These are phyloP conservation scores for Notothenia coriiceps DNA, from an alignment of 2,113 vertebrate genomes.

Conservation along the genomic window DNA sequence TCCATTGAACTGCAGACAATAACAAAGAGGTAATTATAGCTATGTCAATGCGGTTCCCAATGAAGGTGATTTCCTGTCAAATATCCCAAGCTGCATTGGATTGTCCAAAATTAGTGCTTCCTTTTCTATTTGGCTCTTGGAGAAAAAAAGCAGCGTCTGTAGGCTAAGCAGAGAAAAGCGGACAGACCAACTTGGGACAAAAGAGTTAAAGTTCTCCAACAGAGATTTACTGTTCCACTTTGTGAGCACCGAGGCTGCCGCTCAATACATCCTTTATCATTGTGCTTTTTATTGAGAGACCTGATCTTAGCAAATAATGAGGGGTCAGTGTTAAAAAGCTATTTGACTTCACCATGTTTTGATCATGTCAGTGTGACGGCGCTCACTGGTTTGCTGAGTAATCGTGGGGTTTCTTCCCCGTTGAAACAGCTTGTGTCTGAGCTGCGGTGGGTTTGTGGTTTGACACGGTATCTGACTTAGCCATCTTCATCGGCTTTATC, in stretches of 20 bases:
- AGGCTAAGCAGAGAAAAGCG: constrained; percentile 64
- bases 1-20: constrained; percentile 32
- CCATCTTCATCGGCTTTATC: constrained; percentile 19
- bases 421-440: not conserved
- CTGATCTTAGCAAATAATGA: too few species aligned
- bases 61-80: constrained; percentile 30
- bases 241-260: constrained; percentile 61
- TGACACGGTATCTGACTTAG: constrained; percentile 6
- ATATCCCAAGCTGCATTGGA: constrained; percentile 76
- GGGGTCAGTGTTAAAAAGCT: not conserved
- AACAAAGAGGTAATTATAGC: constrained; percentile 30
- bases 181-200: constrained; percentile 64
- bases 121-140: constrained; percentile 83
- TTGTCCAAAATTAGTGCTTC: constrained; percentile 61
- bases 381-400: constrained; percentile 47
- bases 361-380: constrained; percentile 29
- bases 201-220: constrained; percentile 78
- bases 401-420: not conserved
- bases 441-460: constrained; percentile 9
- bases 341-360: constrained; percentile 10
- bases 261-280: constrained; percentile 77
- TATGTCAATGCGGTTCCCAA: constrained; percentile 22
- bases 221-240: constrained; percentile 70
- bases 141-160: constrained; percentile 88
- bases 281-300: constrained; percentile 48